A percentile compares a stretch with the other conserved stretches of the same genome.
Evolutionary conservation across 1,140 invertebrate genomes (phyloP).

Genomic region (Diprion similis): DNA sequence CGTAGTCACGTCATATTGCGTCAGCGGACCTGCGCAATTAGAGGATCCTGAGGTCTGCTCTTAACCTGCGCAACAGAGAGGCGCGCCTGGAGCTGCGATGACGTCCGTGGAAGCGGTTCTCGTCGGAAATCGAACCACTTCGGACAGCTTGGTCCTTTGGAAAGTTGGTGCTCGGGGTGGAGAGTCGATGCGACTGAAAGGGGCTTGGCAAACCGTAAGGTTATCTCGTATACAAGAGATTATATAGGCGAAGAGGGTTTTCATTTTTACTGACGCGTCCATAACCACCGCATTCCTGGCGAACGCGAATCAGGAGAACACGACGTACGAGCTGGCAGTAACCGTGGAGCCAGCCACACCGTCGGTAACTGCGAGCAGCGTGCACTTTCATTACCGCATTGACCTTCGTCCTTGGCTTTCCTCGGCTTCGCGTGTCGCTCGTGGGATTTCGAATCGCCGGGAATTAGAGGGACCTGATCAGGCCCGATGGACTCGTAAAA

Average conservation of each 20-base stretch:
- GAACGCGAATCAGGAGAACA: neutral
- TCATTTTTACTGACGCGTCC: constrained; percentile 7
- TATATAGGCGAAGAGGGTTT: neutral
- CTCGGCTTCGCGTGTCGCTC: neutral
- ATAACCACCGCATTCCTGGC: constrained; percentile 2
- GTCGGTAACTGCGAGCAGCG: neutral
- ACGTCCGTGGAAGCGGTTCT: neutral
- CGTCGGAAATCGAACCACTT: neutral
- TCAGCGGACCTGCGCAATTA: constrained; percentile 12
- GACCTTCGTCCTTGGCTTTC: neutral
- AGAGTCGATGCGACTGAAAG: neutral
- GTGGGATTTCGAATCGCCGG: too few species aligned
- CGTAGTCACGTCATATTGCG: constrained; percentile 11
- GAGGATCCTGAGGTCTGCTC: neutral
- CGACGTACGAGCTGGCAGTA: neutral
- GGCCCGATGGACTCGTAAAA: too few species aligned
- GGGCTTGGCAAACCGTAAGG: constrained; percentile 1
- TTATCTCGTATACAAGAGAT: neutral
- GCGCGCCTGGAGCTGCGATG: neutral
- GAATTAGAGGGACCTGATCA: too few species aligned
- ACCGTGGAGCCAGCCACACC: neutral
- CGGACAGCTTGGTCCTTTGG: neutral
- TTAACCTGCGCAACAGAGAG: constrained; percentile 5
- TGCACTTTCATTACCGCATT: neutral
- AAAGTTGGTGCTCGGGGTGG: neutral